Evolutionary conservation across 92 coral and sea anemone genomes (phyloP), one percentile per base, ranked within the genome.

Genomic region (Zoanthus solanderi): DNA sequence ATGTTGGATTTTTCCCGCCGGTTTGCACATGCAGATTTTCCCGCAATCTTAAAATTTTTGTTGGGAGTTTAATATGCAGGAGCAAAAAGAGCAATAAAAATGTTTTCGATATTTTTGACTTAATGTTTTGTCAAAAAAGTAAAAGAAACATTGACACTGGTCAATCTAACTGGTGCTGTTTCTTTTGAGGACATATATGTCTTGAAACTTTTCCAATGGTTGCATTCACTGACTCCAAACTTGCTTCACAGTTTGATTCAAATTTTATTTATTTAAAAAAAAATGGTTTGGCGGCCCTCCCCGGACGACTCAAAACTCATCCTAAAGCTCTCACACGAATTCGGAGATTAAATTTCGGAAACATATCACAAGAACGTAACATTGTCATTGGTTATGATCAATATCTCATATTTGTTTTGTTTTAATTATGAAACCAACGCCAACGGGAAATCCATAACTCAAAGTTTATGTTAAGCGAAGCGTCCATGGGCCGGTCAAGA

Each of bases 301-400:
- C 18, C 82, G 82, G 82, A 77, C 0, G 82, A 77, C 68, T 77
- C 68, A 23, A 77, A 30, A 75, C 50, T 75, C 79, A 75, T 75
- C 79, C 79, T 16, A 75, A 75, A 13, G 11, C 79, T 75, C 79
- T 75, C 7, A 75, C n/a, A 31, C 23, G n/a, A 46, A 75, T 75
- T 18, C 79, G 32, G 60, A 75, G 79, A 18, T 46, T 75, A 75
- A 75, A 15, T 75, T 75, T 75, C 7, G 79, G 79, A 75, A 75
- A 75, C 4, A 75, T 75, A 75, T 75, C 79, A 61, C 79, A 75
- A 75, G 79, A 75, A 75, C 79, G 79, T 75, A 29, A 76, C 81
- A 76, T 75, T n/a, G 37, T 61, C 54, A 72, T 32, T 75, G 31
- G 65, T 50, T 76, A 50, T 76, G 31, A 76, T 50, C 75, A 32